These are phyloP conservation scores for Anabas testudineus DNA, from an alignment of 2,797 vertebrate species.

Conservation along the genomic window DNA sequence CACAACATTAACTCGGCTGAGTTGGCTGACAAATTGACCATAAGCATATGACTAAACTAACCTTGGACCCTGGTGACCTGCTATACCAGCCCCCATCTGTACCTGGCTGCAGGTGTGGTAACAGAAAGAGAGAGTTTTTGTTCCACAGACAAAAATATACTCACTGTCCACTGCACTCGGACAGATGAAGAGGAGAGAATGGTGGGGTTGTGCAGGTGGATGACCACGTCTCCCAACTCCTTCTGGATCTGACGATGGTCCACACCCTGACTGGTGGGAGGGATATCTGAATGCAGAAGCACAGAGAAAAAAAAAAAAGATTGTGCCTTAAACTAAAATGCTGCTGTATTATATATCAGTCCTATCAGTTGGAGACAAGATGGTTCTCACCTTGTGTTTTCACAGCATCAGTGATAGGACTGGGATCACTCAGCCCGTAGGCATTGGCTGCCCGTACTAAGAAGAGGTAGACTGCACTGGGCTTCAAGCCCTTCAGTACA, in stretches of 20 bases:
- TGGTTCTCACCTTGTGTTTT: slow-evolving; percentile 94
- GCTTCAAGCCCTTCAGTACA: slow-evolving; percentile 93
- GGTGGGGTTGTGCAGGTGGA: slow-evolving; percentile 97
- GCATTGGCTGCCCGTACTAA: slow-evolving; percentile 97
- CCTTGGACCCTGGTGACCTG: slow-evolving; percentile 37
- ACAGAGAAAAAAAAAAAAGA: slow-evolving; percentile 7
- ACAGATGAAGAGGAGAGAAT: slow-evolving; percentile 97
- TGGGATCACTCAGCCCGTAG: slow-evolving; percentile 97
- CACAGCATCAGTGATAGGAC: slow-evolving; percentile 96
- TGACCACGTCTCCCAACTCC: slow-evolving; percentile 93
- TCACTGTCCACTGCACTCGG: slow-evolving; percentile 98
- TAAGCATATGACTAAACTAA: slow-evolving; percentile 40
- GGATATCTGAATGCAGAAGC: slow-evolving; percentile 87
- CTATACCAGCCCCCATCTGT: slow-evolving; percentile 29
- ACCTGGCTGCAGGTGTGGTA: slow-evolving; percentile 36
- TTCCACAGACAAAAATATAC: slow-evolving; percentile 56
- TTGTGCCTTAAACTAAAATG: not conserved
- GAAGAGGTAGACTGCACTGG: slow-evolving; percentile 97
- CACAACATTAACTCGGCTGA: slow-evolving; percentile 52
- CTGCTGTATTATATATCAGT: not conserved
- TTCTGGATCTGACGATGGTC: slow-evolving; percentile 97
- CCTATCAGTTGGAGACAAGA: not conserved
- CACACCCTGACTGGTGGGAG: slow-evolving; percentile 95
- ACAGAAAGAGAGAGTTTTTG: slow-evolving; percentile 16
- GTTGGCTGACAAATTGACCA: slow-evolving; percentile 57